A percentile compares a stretch with the other conserved stretches of the same genome.
phyloP scores from a whole-genome alignment of 2,797 vertebrate species.

The Helostoma temminkii region DNA sequence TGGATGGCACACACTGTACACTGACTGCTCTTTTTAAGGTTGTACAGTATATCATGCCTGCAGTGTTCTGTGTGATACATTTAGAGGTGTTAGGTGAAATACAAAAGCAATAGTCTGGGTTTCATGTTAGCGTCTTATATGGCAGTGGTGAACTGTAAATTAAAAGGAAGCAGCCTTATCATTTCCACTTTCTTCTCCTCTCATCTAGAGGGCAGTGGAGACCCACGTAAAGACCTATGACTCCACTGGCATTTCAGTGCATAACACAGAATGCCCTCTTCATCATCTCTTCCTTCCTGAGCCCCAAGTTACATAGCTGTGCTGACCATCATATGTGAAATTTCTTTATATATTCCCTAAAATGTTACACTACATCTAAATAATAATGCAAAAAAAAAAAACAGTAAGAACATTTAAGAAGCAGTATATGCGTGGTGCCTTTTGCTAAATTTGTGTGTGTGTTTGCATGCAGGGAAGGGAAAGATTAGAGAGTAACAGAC shows the following conservation, averaged over 20 bases:
- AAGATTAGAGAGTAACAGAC: constrained; percentile 17
- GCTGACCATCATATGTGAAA: constrained; percentile 36
- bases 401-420: constrained; percentile 30
- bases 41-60: constrained; percentile 17
- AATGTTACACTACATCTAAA: constrained; percentile 46
- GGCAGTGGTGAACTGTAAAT: constrained; percentile 31
- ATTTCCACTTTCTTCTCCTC: constrained; percentile 35
- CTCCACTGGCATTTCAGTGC: constrained; percentile 36
- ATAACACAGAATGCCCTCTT: constrained; percentile 59
- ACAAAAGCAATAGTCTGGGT: background rate
- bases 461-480: constrained; percentile 24
- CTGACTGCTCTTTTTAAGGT: constrained; percentile 21
- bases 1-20: constrained; percentile 15
- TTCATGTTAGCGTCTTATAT: constrained; percentile 14
- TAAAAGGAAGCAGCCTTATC: constrained; percentile 36
- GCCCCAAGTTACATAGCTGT: constrained; percentile 56
- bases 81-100: constrained; percentile 11
- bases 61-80: constrained; percentile 21
- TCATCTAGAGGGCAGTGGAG: constrained; percentile 80
- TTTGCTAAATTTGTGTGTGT: constrained; percentile 23
- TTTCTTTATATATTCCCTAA: constrained; percentile 21
- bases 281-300: constrained; percentile 43
- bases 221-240: constrained; percentile 23
- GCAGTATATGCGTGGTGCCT: constrained; percentile 5
- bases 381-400: constrained; percentile 25